Base-by-base conservation (phyloP, 2,113 vertebrate species). In the Pogonocichla stellata region DNA sequence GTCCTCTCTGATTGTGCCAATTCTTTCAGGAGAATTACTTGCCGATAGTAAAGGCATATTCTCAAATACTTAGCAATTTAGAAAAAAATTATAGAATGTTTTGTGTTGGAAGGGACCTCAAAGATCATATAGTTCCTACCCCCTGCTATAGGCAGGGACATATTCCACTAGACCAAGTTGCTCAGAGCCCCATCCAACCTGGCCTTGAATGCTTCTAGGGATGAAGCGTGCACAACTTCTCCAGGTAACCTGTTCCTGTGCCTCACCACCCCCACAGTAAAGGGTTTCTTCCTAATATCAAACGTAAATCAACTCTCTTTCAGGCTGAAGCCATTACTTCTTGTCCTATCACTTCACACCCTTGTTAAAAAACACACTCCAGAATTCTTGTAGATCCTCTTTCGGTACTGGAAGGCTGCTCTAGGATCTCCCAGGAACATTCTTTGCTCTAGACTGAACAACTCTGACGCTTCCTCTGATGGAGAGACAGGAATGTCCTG, bases 31-130 rank as follows among this genome's bases (percentile, higher is more conserved):
- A 92, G 57, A 71, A 36, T 71, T 83, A 73, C 20, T 38, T 83
- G 19, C 14, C 0, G 0, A 48, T 11, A 69, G 13, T 10, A 65
- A 19, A 61, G 2, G 0, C 22, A 43, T 71, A 36, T 42, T 64
- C 11, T 73, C 12, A 69, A 73, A 86, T 66, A 42, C 14, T 80
- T 53, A 28, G 5, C 19, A 82, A 60, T 47, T 42, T 19, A 54
- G 31, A 11, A 67, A 20, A 75, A n/a, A 75, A 54, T 75, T 47
- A 22, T 22, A 53, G 24, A 67, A 34, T 26, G 25, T 12, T 54
- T 75, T 61, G 8, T 47, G 17, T 69, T 54, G n/a, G 6, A 67
- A 69, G 19, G 11, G 16, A n/a, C 38, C 8, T 58, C 36, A 66
- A n/a, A n/a, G 28, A 60, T 45, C 12, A 29, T 8, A 3, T 19